Evolutionary conservation across 2,888 invertebrate genomes (phyloP), one percentile per base, ranked within the genome.

Genomic region (Prenolepis imparis): DNA sequence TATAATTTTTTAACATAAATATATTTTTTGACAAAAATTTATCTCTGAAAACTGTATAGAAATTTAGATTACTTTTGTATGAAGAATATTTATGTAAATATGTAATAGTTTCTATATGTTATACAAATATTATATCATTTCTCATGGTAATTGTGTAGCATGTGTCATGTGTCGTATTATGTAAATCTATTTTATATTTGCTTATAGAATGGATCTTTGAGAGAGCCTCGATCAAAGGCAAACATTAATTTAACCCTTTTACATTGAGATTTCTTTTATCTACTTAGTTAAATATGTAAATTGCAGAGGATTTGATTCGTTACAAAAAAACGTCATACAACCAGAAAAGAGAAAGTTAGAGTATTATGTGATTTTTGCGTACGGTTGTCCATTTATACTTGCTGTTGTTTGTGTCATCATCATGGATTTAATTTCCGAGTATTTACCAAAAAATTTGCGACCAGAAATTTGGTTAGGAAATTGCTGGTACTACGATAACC

Each of bases 301-400:
- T 44, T n/a, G 5, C 95, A 96, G 96, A 87, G 95, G 96, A 4
- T 96, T 96, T 90, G 95, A 93, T 36, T 91, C 94, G 5, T 88
- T 93, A 1, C 94, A 92, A 78, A 94, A 93, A 18, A 94, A 92
- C 74, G 87, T 91, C 15, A 93, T 91, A 18, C 95, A 95, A 1
- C 88, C 84, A 75, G 96, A 97, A 90, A 94, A 93, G 36, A 96
- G 95, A 89, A 96, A 97, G 67, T 97, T 97, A 91, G 91, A 96
- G 0, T 91, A 96, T 72, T 97, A 97, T 91, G 96, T 96, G 8
- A 90, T 95, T 5, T 97, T 97, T 92, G 97, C 97, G 0, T 97
- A 97, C 96, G 97, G 97, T 0, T 94, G 96, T 24, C 96, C 97
- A 0, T 77, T 96, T 0, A 18, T 96, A 0, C 95, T 96, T 52